Base-by-base conservation (phyloP, 2,797 vertebrate species). In the Discoglossus pictus region DNA sequence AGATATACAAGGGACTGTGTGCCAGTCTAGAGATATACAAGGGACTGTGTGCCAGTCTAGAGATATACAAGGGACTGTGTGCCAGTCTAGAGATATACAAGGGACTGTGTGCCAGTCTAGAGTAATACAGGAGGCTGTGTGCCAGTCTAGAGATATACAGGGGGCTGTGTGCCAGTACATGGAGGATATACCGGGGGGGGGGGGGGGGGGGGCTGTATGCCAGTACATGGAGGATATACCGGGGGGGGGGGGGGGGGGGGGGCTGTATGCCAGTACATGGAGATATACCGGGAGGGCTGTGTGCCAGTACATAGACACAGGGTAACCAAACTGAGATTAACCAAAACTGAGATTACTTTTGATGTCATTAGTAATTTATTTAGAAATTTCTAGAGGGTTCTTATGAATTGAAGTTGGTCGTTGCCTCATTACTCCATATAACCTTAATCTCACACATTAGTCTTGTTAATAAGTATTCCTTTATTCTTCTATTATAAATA, bases 351-450 rank as follows among this genome's bases (percentile, higher is more conserved):
- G n/a, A n/a, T n/a, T n/a, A n/a, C n/a, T n/a, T n/a, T n/a, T n/a
- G 16, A 50, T 60, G 24, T 35, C 9, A 68, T 65, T 48, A 65
- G 15, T 42, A 15, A 51, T 21, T 16, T 52, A 27, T 42, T 65
- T 47, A 36, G 18, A 23, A 44, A 46, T 24, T 17, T 39, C 17
- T 25, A 18, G 16, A 35, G 36, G 17, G 25, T 25, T 43, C 21
- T 39, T 62, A 24, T 51, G 31, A 8, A 39, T 51, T 7, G 40
- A 7, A 21, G 7, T 31, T 16, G 25, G n/a, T n/a, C n/a, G n/a
- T n/a, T n/a, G n/a, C n/a, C n/a, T n/a, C n/a, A n/a, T 34, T 42
- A 5, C 23, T 6, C 5, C 52, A 27, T n/a, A 12, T 52, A 20
- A 15, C 17, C 35, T 15, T 52, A 6, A 11, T 50, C 35, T 51